These are phyloP conservation scores for Ernsta delagoae DNA, from an alignment of 2,888 invertebrate species.

Conservation along the genomic window DNA sequence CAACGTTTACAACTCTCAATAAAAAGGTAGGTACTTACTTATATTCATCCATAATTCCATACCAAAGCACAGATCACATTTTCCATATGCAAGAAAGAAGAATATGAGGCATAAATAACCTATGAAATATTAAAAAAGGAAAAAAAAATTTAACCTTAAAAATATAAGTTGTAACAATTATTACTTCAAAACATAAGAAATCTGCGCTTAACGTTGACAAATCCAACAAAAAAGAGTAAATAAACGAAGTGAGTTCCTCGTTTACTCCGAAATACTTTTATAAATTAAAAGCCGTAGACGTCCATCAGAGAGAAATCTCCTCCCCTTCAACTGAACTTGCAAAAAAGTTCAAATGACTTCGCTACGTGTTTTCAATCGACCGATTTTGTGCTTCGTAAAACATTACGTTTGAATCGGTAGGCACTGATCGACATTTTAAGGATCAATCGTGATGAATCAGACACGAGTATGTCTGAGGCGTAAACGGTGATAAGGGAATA, in stretches of 20 bases:
- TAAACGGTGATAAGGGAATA: too few species aligned
- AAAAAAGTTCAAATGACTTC: conserved; percentile 24
- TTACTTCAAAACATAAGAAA: not conserved
- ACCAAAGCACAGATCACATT: too few species aligned
- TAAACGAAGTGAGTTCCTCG: not conserved
- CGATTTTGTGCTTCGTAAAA: conserved; percentile 31
- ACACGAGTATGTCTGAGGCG: not conserved
- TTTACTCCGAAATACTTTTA: conserved; percentile 5
- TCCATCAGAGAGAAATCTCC: conserved; percentile 6
- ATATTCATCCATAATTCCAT: too few species aligned
- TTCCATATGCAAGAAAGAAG: too few species aligned
- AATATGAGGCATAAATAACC: too few species aligned
- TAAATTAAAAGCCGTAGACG: conserved; percentile 17
- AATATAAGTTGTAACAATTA: too few species aligned
- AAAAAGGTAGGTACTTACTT: too few species aligned
- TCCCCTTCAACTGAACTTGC: conserved; percentile 12
- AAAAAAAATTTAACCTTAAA: too few species aligned
- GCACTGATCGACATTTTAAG: conserved; percentile 19
- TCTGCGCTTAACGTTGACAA: not conserved
- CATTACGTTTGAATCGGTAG: conserved; percentile 6
- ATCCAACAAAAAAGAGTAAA: not conserved
- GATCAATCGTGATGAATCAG: not conserved
- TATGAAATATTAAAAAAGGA: too few species aligned
- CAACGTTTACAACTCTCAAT: too few species aligned
- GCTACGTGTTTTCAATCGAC: conserved; percentile 27